Conservation (phyloP, 2,888 invertebrate species). For the Hoplodrina blanda region DNA sequence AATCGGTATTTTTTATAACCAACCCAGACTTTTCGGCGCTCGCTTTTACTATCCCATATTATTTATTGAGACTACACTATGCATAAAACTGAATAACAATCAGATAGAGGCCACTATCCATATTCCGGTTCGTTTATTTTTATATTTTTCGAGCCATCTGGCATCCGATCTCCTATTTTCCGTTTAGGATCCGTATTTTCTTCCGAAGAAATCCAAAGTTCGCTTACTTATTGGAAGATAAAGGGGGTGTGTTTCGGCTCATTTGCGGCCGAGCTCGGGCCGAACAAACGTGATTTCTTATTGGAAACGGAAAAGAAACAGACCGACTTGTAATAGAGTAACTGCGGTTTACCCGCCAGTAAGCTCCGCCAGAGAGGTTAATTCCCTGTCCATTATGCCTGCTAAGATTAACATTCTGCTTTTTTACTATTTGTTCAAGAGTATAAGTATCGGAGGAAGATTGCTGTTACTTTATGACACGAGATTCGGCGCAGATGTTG, state of each 20-base stretch:
- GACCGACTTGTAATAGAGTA: slow-evolving; percentile 78
- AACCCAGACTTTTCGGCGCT: slow-evolving; percentile 71
- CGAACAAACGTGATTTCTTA: slow-evolving; percentile 88
- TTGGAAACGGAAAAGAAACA: slow-evolving; percentile 79
- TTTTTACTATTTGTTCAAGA: slow-evolving; percentile 61
- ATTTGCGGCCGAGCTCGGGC: slow-evolving; percentile 84
- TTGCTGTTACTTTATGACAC: slow-evolving; percentile 50
- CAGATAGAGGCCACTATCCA: slow-evolving; percentile 79
- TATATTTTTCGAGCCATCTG: slow-evolving; percentile 87
- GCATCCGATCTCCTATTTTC: slow-evolving; percentile 77
- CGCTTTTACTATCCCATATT: slow-evolving; percentile 75
- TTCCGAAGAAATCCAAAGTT: slow-evolving; percentile 79
- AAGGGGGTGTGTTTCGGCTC: slow-evolving; percentile 88
- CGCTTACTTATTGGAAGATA: slow-evolving; percentile 87
- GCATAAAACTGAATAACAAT: slow-evolving; percentile 83
- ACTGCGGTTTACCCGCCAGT: slow-evolving; percentile 74
- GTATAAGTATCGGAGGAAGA: slow-evolving; percentile 48
- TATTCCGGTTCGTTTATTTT: slow-evolving; percentile 85
- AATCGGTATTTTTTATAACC: slow-evolving; percentile 71
- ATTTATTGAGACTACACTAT: slow-evolving; percentile 79
- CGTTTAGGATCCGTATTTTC: slow-evolving; percentile 77
- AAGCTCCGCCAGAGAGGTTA: slow-evolving; percentile 69
- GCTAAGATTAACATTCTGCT: slow-evolving; percentile 73
- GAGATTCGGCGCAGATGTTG: slow-evolving; percentile 59
- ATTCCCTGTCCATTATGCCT: slow-evolving; percentile 75